phyloP scores from a whole-genome alignment of 1,140 invertebrate species.

The Drosophila ercepeae region DNA sequence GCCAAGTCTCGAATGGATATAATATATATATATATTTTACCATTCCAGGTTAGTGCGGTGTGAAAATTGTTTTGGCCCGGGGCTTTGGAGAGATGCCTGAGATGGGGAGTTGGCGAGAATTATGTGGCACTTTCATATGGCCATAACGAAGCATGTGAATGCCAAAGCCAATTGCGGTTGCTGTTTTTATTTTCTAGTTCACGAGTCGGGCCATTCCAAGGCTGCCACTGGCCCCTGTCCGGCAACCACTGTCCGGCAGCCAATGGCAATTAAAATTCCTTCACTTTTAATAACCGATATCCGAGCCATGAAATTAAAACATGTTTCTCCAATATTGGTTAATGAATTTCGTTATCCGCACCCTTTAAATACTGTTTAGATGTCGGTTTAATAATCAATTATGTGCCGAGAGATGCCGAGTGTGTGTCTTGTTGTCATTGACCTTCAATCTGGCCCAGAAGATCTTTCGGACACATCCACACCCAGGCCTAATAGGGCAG shows the following conservation, averaged over 20 bases:
- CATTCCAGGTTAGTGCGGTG: conserved; percentile 44
- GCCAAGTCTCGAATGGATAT: conserved; percentile 16
- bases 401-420: too few species aligned
- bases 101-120: conserved; percentile 27
- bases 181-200: conserved; percentile 62
- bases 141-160: conserved; percentile 58
- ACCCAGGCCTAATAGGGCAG: conserved; percentile 68
- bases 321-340: conserved; percentile 61
- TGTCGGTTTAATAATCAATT: conserved; percentile 77
- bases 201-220: conserved; percentile 30
- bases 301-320: conserved; percentile 80
- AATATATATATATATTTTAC: conserved; percentile 34
- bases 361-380: conserved; percentile 39
- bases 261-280: conserved; percentile 78
- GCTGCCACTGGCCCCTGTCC: conserved; percentile 43
- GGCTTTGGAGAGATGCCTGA: conserved; percentile 12
- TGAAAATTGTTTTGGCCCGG: conserved; percentile 70
- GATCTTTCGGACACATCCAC: conserved; percentile 55
- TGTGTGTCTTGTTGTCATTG: conserved; percentile 63
- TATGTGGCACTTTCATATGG: conserved; percentile 70
- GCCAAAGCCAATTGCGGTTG: conserved; percentile 46
- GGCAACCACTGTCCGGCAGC: too few species aligned
- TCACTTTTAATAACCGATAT: conserved; percentile 63
- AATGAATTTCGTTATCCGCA: conserved; percentile 23
- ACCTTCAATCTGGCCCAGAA: conserved; percentile 64